A percentile compares a stretch with the other conserved stretches of the same genome.
Evolutionary conservation across 2,797 vertebrate genomes (phyloP).

Genomic region (Carapus acus): DNA sequence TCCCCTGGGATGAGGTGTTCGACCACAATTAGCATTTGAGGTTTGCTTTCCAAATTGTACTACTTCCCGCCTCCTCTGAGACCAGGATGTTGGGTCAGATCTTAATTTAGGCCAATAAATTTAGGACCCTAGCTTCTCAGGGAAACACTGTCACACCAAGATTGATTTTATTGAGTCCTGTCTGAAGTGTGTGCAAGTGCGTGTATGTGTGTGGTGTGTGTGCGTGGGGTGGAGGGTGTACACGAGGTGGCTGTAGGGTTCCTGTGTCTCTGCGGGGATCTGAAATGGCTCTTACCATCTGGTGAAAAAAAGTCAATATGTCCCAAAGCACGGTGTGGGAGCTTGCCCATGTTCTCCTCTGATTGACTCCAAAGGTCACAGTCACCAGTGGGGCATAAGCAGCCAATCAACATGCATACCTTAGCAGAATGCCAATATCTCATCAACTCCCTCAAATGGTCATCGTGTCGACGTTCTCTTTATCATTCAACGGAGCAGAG

Average conservation of each 20-base stretch:
- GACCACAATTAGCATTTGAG: conserved; percentile 24
- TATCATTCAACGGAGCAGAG: not conserved
- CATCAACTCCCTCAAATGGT: conserved; percentile 50
- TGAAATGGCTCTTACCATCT: conserved; percentile 65
- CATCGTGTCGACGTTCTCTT: conserved; percentile 32
- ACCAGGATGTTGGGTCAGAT: conserved; percentile 61
- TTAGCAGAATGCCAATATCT: conserved; percentile 53
- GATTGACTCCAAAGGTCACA: conserved; percentile 63
- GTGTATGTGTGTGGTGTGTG: conserved; percentile 43
- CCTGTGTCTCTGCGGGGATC: conserved; percentile 49
- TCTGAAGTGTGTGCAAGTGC: conserved; percentile 33
- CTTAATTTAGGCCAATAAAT: conserved; percentile 69
- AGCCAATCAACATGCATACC: conserved; percentile 61
- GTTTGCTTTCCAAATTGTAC: conserved; percentile 51
- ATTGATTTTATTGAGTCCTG: conserved; percentile 69
- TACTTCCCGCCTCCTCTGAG: conserved; percentile 53
- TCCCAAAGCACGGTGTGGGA: conserved; percentile 51
- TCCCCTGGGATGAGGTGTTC: conserved; percentile 39
- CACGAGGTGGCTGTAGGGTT: conserved; percentile 38
- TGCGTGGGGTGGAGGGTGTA: conserved; percentile 14
- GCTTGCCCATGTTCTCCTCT: conserved; percentile 49
- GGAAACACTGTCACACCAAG: conserved; percentile 67
- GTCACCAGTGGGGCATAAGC: conserved; percentile 53
- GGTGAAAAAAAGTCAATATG: conserved; percentile 62
- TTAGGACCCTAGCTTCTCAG: conserved; percentile 54